phyloP scores from a whole-genome alignment of 2,113 vertebrate genomes.

The Thalassarche chlororhynchos region DNA sequence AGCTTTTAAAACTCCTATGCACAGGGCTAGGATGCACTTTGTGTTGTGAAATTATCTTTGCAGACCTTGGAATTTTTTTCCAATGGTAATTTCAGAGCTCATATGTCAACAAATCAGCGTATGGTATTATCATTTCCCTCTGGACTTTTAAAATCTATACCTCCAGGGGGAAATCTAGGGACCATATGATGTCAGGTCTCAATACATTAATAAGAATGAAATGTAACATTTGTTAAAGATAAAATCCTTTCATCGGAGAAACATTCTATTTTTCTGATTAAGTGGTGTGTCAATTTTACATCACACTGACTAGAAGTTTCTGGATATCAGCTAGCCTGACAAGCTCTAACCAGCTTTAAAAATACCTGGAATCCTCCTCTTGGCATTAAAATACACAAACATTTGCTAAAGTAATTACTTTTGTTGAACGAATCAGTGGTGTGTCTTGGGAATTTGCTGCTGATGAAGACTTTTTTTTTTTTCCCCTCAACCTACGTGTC shows the following conservation, averaged over 20 bases:
- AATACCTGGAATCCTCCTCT: constrained; percentile 27
- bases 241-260: background rate
- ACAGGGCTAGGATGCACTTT: background rate
- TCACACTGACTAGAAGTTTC: background rate
- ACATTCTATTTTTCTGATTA: background rate
- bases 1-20: background rate
- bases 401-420: constrained; percentile 65
- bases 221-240: background rate
- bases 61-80: constrained; percentile 5
- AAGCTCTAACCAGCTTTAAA: background rate
- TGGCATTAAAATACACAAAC: constrained; percentile 35
- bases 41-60: constrained; percentile 33
- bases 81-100: constrained; percentile 26
- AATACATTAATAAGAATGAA: constrained; percentile 7
- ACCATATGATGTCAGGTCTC: background rate
- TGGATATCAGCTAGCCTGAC: background rate
- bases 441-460: constrained; percentile 39
- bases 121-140: background rate
- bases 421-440: background rate
- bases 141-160: background rate
- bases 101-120: constrained; percentile 4
- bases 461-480: background rate
- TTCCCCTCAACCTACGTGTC: background rate
- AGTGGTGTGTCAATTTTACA: background rate
- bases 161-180: background rate